These are phyloP conservation scores for Zygothrica quintamaculata DNA, from an alignment of 2,888 invertebrate species.

Conservation along the genomic window DNA sequence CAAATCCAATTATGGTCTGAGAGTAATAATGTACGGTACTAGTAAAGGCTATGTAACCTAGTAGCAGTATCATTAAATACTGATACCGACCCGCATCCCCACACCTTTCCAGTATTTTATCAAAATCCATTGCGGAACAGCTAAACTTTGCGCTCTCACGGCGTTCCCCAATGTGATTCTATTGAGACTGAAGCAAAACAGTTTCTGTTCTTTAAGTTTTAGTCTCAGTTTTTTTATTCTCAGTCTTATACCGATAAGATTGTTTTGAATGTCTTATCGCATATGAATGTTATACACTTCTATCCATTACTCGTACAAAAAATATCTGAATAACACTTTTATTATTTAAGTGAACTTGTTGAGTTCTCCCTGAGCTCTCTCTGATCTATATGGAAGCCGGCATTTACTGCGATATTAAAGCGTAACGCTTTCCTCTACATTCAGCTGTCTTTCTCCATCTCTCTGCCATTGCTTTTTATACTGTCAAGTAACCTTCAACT, in stretches of 20 bases:
- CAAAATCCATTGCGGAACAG: conserved; percentile 83
- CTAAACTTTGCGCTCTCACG: conserved; percentile 21
- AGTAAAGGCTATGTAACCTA: conserved; percentile 85
- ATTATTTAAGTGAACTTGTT: conserved; percentile 71
- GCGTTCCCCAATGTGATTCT: conserved; percentile 61
- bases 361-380: conserved; percentile 56
- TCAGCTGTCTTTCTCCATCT: background rate
- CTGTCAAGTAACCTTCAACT: too few species aligned
- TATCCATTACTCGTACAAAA: conserved; percentile 27
- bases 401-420: conserved; percentile 28
- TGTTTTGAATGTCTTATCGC: conserved; percentile 59
- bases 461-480: background rate
- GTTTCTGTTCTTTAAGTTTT: conserved; percentile 1
- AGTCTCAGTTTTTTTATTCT: conserved; percentile 16
- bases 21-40: conserved; percentile 86
- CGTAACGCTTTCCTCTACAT: conserved; percentile 21
- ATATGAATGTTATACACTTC: conserved; percentile 35
- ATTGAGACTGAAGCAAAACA: conserved; percentile 52
- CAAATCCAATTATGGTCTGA: conserved; percentile 86
- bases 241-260: conserved; percentile 58
- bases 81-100: conserved; percentile 86
- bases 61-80: conserved; percentile 85
- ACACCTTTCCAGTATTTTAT: conserved; percentile 85
- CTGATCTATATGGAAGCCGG: conserved; percentile 60
- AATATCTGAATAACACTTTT: conserved; percentile 51